Base-by-base conservation (phyloP, 2,888 invertebrate species). In the Plagodis dolabraria region DNA sequence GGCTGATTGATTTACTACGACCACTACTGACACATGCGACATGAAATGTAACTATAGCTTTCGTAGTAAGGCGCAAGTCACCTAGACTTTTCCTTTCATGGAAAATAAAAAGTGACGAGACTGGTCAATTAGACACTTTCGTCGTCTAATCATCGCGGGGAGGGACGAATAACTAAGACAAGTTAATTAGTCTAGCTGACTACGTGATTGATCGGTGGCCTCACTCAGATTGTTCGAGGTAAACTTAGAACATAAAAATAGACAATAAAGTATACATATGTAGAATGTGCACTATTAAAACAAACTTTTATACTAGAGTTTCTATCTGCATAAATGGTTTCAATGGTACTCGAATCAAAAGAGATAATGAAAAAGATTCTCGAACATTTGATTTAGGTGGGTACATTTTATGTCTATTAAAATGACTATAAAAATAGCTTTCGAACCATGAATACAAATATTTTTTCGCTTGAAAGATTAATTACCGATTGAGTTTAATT, bases 71-170 rank as follows among this genome's bases (percentile, higher is more conserved):
- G 33, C 45, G 60, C 60, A 35, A 43, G 57, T 43, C 33, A 40
- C 36, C 43, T 48, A 22, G 60, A 47, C 60, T 57, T 67, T 60
- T 52, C 75, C 76, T 67, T 75, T 70, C 42, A 69, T 63, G 75
- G 81, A 69, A 70, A 77, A 75, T 76, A 77, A 79, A 77, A 79
- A 75, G 75, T 47, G 57, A 64, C 68, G 43, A 10, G 62, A 70
- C 75, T 38, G 67, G 76, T 77, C 74, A 76, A 79, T 80, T 77
- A 79, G 69, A 75, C 72, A 76, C 81, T 81, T 79, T 83, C 80
- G 67, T 79, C 71, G 69, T 77, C 64, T 76, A 73, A 75, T 76
- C 70, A 72, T 69, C 55, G 66, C 63, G 67, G 61, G 35, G 65
- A 55, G 60, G 65, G 62, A 55, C 51, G 66, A 66, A 66, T 69